Conservation (phyloP, 2,113 vertebrate species). For the Falcunculus frontatus region DNA sequence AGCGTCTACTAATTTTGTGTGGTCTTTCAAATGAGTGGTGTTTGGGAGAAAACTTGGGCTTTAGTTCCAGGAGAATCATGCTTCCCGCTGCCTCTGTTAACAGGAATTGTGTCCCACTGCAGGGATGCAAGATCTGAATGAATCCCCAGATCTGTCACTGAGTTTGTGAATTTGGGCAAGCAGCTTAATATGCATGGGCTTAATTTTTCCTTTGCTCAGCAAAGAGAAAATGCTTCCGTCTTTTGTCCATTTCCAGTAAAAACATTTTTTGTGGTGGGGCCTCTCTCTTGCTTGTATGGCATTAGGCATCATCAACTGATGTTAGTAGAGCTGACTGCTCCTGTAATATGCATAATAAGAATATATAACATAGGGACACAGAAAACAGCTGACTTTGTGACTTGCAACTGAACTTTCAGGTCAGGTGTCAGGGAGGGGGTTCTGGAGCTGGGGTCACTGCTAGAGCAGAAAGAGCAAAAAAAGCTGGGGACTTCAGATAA, state of each 20-base stretch:
- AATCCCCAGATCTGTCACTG: neutral
- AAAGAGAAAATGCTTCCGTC: neutral
- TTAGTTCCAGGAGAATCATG: neutral
- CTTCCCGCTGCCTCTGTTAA: neutral
- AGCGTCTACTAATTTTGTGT: neutral
- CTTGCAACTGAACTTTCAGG: neutral
- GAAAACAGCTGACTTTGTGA: neutral
- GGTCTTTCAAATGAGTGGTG: neutral
- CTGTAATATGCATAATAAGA: neutral
- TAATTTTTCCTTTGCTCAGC: neutral
- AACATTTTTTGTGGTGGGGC: neutral
- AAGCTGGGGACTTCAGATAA: neutral
- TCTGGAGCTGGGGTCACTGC: neutral
- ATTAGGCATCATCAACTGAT: neutral
- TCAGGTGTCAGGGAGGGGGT: rapidly evolving
- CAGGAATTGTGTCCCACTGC: neutral
- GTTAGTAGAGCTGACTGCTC: neutral
- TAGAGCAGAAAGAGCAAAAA: neutral
- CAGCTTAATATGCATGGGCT: neutral
- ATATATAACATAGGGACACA: neutral
- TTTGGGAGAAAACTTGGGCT: neutral
- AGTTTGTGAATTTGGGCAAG: neutral
- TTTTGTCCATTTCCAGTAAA: neutral
- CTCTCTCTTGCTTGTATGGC: neutral
- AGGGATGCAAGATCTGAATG: neutral